A percentile compares a stretch with the other conserved stretches of the same genome.
phyloP scores from a whole-genome alignment of 2,113 vertebrate genomes.

The Sclerurus mexicanus region DNA sequence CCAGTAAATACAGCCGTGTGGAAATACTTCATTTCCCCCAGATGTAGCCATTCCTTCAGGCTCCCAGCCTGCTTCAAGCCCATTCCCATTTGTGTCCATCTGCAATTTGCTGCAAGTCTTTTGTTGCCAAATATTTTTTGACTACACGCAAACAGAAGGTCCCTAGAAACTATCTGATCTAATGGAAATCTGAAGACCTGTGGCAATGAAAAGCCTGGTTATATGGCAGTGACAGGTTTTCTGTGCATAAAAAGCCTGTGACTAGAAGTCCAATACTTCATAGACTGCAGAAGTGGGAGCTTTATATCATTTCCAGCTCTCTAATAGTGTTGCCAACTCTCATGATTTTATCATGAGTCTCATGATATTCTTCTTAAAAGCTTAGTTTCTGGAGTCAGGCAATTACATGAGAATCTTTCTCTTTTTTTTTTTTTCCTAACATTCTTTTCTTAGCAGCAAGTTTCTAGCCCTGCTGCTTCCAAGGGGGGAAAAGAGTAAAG shows the following conservation, averaged over 20 bases:
- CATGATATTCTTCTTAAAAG: conserved; percentile 61
- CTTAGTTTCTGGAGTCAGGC: conserved; percentile 50
- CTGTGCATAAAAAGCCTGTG: conserved; percentile 25
- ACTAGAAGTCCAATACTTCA: conserved; percentile 39
- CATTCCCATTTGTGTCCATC: background rate
- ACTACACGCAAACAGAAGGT: conserved; percentile 26
- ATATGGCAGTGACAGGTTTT: conserved; percentile 21
- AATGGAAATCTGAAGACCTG: conserved; percentile 28
- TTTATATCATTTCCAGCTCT: conserved; percentile 59
- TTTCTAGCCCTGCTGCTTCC: background rate
- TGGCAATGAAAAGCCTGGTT: conserved; percentile 19
- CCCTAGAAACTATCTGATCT: conserved; percentile 38
- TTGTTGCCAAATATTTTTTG: conserved; percentile 45
- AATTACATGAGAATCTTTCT: conserved; percentile 41
- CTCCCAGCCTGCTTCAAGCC: background rate
- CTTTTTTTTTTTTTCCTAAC: background rate
- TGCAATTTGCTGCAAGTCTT: conserved; percentile 1
- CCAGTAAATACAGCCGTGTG: background rate
- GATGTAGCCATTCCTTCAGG: background rate
- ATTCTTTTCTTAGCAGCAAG: conserved; percentile 51
- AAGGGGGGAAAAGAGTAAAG: background rate
- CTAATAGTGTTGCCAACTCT: conserved; percentile 63
- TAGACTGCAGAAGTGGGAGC: conserved; percentile 31
- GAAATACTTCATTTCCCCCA: conserved; percentile 34
- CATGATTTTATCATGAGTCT: conserved; percentile 69